Base-by-base conservation (phyloP, 2,888 invertebrate species). In the Vesta saturnalis region DNA sequence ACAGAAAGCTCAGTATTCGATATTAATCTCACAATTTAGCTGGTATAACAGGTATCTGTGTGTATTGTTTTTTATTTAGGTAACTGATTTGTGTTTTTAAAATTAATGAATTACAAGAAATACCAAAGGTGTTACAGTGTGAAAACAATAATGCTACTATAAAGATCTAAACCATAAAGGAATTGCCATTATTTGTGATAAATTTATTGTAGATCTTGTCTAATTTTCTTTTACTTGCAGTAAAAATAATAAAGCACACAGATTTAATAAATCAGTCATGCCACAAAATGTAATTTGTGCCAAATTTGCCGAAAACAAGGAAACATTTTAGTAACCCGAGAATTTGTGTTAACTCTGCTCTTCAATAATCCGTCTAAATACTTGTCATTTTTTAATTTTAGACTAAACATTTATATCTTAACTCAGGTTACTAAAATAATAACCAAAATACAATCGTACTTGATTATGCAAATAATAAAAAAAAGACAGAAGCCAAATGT, bases 171-270 rank as follows among this genome's bases (percentile, higher is more conserved):
- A 65, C 57, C 58, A 59, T 14, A 64, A 60, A 61, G 65, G 69
- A 69, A 69, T 65, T 65, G 64, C 69, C 65, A 64, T 69, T 65
- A 23, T 69, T 69, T 69, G 69, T 69, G 69, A 69, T 69, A 69
- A 47, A 60, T 43, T 47, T 30, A 43, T 56, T 35, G 21, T 21
- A 52, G 10, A 19, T 52, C n/a, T 52, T 52, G 8, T n/a, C 2
- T 2, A 39, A 39, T 23, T 23, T 8, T 8, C 4, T 23, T 23
- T 23, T 23, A 3, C 23, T 23, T 12, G n/a, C n/a, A n/a, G n/a
- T n/a, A 43, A 5, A 10, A 43, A 43, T n/a, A 43, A 8, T 4
- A 52, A 1, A 52, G 52, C 52, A 52, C 52, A 52, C 39, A 12
- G n/a, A 6, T 49, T 49, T n/a, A n/a, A n/a, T n/a, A n/a, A n/a